Evolutionary conservation across 1,140 invertebrate genomes (phyloP).

Genomic region (Frieseomelitta varia): DNA sequence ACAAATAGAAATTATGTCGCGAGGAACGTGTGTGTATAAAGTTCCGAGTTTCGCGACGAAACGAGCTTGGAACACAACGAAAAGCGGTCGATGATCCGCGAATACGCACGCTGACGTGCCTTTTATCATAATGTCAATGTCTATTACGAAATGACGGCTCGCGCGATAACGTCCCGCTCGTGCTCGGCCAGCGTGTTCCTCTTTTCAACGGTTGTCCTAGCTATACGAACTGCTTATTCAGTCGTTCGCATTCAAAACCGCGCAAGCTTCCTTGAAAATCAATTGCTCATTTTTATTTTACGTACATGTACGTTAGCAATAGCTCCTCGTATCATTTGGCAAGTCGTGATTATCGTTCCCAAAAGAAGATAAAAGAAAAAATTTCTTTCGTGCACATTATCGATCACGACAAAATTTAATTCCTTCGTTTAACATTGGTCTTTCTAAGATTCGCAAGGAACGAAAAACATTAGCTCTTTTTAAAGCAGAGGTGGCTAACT

Average conservation of each 20-base stretch:
- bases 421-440: too few relatives aligned
- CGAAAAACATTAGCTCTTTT: too few relatives aligned
- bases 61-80: background rate
- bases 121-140: slow-evolving; percentile 44
- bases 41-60: background rate
- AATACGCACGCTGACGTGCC: background rate
- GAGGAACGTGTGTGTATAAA: background rate
- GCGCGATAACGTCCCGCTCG: slow-evolving; percentile 35
- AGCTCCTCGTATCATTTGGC: too few relatives aligned
- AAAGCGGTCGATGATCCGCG: slow-evolving; percentile 52
- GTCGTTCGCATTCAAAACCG: background rate
- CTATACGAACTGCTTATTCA: background rate
- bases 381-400: too few relatives aligned
- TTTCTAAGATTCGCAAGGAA: too few relatives aligned
- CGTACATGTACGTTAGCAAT: fast-evolving
- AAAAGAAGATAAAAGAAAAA: too few relatives aligned
- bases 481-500: too few relatives aligned
- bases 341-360: too few relatives aligned
- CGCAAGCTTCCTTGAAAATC: background rate
- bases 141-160: slow-evolving; percentile 27
- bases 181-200: background rate
- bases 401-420: too few relatives aligned
- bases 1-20: too few relatives aligned
- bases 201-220: background rate
- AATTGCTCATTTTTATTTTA: background rate